Conservation (phyloP, 2,888 invertebrate species). For the Tipula unca region DNA sequence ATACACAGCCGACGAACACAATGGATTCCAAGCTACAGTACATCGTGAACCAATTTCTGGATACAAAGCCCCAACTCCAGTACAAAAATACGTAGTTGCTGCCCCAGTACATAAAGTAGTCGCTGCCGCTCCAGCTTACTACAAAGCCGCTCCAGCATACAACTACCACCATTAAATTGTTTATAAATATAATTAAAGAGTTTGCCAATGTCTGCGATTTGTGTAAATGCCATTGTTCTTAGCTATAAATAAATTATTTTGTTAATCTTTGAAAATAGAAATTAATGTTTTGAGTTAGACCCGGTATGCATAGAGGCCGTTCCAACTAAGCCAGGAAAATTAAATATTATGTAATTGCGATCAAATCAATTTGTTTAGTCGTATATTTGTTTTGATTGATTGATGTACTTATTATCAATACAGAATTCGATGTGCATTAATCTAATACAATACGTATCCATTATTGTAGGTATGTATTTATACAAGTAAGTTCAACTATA, state of each 20-base stretch:
- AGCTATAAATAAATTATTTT: neutral
- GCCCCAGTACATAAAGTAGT: slow-evolving; percentile 27
- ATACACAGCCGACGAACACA: slow-evolving; percentile 46
- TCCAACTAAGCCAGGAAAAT: too few relatives aligned
- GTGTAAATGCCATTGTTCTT: neutral
- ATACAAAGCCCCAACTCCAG: slow-evolving; percentile 24
- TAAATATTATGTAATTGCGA: too few relatives aligned
- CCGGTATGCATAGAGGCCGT: too few relatives aligned
- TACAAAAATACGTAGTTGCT: neutral
- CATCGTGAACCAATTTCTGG: slow-evolving; percentile 40
- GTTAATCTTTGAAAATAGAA: too few relatives aligned
- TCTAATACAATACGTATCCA: too few relatives aligned
- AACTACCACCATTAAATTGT: neutral
- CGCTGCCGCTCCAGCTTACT: slow-evolving; percentile 26
- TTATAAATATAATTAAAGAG: neutral
- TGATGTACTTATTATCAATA: too few relatives aligned
- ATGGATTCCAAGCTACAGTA: slow-evolving; percentile 49
- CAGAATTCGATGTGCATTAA: too few relatives aligned
- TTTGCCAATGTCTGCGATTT: neutral
- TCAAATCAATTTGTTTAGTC: too few relatives aligned
- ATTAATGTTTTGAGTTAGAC: too few relatives aligned
- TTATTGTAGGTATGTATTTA: too few relatives aligned
- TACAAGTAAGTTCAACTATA: too few relatives aligned
- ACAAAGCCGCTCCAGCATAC: slow-evolving; percentile 22
- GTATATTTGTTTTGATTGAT: too few relatives aligned